Conservation (phyloP, 2,888 invertebrate species). For the Erebia aethiops region DNA sequence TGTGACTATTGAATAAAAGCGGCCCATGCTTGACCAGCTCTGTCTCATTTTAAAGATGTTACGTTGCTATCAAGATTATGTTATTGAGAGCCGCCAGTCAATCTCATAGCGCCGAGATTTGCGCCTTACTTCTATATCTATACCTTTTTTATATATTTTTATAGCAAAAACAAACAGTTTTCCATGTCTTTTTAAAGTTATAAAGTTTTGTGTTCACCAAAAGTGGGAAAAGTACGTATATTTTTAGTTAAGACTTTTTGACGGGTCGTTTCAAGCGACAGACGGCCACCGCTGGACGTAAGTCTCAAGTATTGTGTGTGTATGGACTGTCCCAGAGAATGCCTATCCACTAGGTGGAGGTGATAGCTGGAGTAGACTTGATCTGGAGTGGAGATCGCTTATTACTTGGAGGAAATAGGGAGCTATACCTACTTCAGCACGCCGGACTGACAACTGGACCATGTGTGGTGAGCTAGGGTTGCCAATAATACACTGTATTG, state of each 20-base stretch:
- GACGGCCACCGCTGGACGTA: too few species aligned
- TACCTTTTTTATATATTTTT: conserved; percentile 1
- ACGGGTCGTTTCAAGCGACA: too few species aligned
- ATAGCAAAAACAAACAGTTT: not conserved
- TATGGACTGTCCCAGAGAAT: too few species aligned
- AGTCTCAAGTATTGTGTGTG: too few species aligned
- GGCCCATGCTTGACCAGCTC: conserved; percentile 29
- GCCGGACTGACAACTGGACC: too few species aligned
- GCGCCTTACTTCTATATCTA: conserved; percentile 19
- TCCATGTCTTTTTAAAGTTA: conserved; percentile 1
- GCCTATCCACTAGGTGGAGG: too few species aligned
- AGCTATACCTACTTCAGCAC: too few species aligned
- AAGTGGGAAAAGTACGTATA: conserved; percentile 7
- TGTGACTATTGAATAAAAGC: not conserved
- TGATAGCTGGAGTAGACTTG: too few species aligned
- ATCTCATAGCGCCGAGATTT: conserved; percentile 27
- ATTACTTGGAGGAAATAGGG: too few species aligned
- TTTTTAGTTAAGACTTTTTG: not conserved
- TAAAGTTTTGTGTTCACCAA: not conserved
- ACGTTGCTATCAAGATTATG: conserved; percentile 31
- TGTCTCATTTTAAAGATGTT: conserved; percentile 28
- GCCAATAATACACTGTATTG: too few species aligned
- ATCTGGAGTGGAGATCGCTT: too few species aligned
- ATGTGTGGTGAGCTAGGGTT: too few species aligned
- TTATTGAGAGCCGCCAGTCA: conserved; percentile 29